phyloP scores from a whole-genome alignment of 2,797 vertebrate genomes.

The Tapera naevia region DNA sequence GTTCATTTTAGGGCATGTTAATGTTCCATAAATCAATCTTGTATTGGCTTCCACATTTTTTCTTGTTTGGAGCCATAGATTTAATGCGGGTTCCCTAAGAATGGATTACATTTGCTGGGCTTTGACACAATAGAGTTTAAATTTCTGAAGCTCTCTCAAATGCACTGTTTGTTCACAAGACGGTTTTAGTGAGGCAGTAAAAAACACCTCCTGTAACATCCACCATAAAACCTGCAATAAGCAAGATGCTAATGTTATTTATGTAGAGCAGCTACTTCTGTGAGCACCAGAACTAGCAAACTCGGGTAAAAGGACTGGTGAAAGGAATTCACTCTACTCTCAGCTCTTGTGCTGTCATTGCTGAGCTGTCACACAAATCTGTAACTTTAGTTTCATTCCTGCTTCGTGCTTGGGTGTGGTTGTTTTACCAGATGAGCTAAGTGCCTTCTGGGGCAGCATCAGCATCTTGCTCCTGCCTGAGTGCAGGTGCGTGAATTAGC shows the following conservation, averaged over 20 bases:
- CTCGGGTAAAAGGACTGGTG: neutral
- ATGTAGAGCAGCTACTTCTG: neutral
- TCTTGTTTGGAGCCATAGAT: neutral
- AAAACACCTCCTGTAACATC: neutral
- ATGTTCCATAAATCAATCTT: neutral
- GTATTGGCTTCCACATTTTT: neutral
- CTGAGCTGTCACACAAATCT: neutral
- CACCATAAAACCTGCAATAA: neutral
- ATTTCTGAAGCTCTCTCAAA: neutral
- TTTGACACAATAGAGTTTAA: neutral
- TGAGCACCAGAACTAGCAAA: neutral
- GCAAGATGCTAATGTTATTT: neutral
- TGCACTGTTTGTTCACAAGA: neutral
- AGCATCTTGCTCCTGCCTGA: accelerated
- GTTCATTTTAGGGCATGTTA: neutral
- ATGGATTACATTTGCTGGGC: neutral
- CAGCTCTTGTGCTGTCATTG: neutral
- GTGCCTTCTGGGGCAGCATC: accelerated
- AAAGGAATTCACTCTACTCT: neutral
- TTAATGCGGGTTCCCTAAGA: neutral
- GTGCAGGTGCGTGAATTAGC: neutral
- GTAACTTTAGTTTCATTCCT: neutral
- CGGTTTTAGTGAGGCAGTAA: neutral
- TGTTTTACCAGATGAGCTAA: neutral
- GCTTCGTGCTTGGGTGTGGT: neutral